phyloP scores from a whole-genome alignment of 2,113 vertebrate species.

The Geococcyx californianus region DNA sequence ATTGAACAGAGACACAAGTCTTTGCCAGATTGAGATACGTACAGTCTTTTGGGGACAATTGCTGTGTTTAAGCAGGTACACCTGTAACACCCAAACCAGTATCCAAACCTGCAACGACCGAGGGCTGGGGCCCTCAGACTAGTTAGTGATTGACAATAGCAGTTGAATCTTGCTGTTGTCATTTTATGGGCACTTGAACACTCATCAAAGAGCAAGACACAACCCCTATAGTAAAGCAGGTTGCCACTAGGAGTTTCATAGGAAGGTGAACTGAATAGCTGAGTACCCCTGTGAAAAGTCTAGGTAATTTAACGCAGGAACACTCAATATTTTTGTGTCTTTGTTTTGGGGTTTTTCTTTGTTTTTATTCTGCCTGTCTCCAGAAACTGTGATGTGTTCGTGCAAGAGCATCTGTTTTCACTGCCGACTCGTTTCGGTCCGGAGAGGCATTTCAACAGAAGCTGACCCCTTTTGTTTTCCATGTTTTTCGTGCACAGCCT shows the following conservation, averaged over 20 bases:
- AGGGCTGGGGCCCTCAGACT: background rate
- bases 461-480: slow-evolving; percentile 11
- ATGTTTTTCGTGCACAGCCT: background rate
- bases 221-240: background rate
- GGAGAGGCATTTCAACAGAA: background rate
- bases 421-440: background rate
- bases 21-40: background rate
- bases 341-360: background rate
- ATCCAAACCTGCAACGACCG: background rate
- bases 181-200: background rate
- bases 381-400: background rate
- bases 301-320: background rate
- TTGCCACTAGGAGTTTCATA: background rate
- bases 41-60: background rate
- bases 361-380: background rate
- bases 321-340: background rate
- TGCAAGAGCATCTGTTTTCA: background rate
- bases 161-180: background rate
- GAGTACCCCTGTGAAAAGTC: background rate
- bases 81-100: background rate
- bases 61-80: background rate
- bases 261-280: background rate
- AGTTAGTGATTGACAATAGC: background rate
- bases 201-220: background rate
- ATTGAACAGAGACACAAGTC: background rate